Base-by-base conservation (phyloP, 2,797 vertebrate species). In the Vultur gryphus region DNA sequence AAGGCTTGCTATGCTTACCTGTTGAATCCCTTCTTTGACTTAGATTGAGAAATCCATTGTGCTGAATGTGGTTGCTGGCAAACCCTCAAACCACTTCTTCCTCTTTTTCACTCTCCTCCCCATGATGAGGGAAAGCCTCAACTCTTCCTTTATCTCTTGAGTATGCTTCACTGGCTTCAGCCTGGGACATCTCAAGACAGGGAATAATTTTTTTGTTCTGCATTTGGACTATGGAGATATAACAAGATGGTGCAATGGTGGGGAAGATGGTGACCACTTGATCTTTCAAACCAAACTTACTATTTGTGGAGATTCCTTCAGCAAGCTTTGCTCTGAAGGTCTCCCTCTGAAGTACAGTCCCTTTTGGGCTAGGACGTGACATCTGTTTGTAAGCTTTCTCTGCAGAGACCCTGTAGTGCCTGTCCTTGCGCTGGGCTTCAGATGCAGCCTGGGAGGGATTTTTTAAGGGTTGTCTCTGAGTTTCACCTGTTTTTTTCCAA, bases 1-100 rank as follows among this genome's bases (percentile, higher is more conserved):
- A 83, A 83, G 33, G 7, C 64, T 82, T 52, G n/a, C 20, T 77
- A 3, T 0, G 0, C 18, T 71, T 67, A 20, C 14, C 44, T 9
- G 28, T 43, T 39, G 25, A 91, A 83, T 71, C 44, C 16, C 2
- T 80, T 75, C 59, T 64, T 85, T 83, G 51, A 57, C 39, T 62
- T 58, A 25, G 23, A 44, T 48, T 83, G 48, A 64, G 49, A 67
- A 80, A 78, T 73, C 12, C 31, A 31, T 75, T 93, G 35, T 69
- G n/a, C 43, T 86, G 52, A 62, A 51, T 31, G 39, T 43, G 29
- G 18, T n/a, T 86, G 54, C n/a, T 76, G 65, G 46, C 35, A 44
- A 86, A 6, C 7, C 4, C 37, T 14, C 28, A 67, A 46, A 77
- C 33, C 49, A 39, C 52, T 80, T 76, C 54, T 72, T 92, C 54